A percentile compares a stretch with the other conserved stretches of the same genome.
phyloP scores from a whole-genome alignment of 1,140 invertebrate genomes.

The Limonius californicus region DNA sequence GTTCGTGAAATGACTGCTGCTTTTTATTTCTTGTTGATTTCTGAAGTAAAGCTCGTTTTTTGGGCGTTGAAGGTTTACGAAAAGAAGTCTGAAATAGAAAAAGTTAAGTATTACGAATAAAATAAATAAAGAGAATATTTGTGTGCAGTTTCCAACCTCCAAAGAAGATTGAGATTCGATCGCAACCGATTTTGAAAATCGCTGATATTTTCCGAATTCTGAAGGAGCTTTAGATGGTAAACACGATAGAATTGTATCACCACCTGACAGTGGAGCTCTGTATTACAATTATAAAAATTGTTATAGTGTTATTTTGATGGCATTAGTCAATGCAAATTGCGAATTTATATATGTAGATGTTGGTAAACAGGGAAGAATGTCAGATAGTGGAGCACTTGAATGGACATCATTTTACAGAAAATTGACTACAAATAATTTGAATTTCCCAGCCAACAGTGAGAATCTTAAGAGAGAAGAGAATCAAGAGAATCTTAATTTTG shows the following conservation, averaged over 20 bases:
- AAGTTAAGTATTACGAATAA: neutral
- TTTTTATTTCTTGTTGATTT: neutral
- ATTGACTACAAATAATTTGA: slow-evolving; percentile 20
- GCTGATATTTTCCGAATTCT: slow-evolving; percentile 33
- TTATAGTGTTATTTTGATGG: no score
- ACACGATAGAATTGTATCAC: no score
- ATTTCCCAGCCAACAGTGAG: no score
- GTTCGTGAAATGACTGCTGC: neutral
- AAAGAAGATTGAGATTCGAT: slow-evolving; percentile 34
- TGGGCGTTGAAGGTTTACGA: neutral
- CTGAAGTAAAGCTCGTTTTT: neutral
- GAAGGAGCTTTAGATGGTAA: no score
- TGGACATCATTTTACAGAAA: neutral
- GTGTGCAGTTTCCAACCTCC: slow-evolving; percentile 6
- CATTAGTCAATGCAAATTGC: no score
- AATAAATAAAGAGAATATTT: neutral
- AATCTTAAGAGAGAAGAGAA: no score
- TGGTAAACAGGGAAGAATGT: no score
- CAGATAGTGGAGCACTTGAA: no score
- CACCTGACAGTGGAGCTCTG: no score
- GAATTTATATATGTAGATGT: no score
- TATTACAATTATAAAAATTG: no score
- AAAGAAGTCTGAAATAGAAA: neutral
- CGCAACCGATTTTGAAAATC: no score
- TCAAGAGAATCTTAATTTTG: slow-evolving; percentile 8